These are phyloP conservation scores for Lampris incognitus DNA, from an alignment of 2,113 vertebrate genomes.

Conservation along the genomic window DNA sequence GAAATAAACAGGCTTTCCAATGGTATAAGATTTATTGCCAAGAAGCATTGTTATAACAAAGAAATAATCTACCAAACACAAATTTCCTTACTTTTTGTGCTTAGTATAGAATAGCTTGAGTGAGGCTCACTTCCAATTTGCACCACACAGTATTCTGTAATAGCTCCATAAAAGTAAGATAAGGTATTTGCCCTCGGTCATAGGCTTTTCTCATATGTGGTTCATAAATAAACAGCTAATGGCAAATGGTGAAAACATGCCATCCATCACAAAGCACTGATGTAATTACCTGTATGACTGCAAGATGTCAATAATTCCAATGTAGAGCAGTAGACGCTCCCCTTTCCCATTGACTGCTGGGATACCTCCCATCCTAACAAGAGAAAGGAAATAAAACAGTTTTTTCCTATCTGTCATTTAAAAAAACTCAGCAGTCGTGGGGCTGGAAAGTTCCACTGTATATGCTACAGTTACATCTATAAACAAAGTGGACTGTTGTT, in stretches of 20 bases:
- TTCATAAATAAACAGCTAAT: neutral
- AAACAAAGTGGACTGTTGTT: neutral
- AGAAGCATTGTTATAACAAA: too few relatives aligned
- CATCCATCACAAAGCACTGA: neutral
- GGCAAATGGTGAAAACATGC: neutral
- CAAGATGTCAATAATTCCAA: constrained; percentile 96
- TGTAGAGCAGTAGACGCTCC: constrained; percentile 92
- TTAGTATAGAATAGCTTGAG: too few relatives aligned
- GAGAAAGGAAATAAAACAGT: constrained; percentile 5
- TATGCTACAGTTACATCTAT: constrained; percentile 2
- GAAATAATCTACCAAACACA: too few relatives aligned
- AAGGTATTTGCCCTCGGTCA: neutral
- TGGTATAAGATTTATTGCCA: too few relatives aligned
- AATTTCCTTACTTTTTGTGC: too few relatives aligned
- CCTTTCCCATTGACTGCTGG: constrained; percentile 94
- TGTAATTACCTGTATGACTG: constrained; percentile 92
- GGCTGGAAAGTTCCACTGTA: neutral
- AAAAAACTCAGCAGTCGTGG: neutral
- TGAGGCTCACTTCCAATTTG: too few relatives aligned
- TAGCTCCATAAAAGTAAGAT: too few relatives aligned
- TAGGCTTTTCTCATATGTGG: neutral
- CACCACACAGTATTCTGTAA: too few relatives aligned
- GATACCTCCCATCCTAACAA: constrained; percentile 94
- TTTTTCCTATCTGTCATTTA: neutral
- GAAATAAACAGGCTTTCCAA: too few relatives aligned